Conservation (phyloP, 2,113 vertebrate genomes). For the Eptesicus fuscus region DNA sequence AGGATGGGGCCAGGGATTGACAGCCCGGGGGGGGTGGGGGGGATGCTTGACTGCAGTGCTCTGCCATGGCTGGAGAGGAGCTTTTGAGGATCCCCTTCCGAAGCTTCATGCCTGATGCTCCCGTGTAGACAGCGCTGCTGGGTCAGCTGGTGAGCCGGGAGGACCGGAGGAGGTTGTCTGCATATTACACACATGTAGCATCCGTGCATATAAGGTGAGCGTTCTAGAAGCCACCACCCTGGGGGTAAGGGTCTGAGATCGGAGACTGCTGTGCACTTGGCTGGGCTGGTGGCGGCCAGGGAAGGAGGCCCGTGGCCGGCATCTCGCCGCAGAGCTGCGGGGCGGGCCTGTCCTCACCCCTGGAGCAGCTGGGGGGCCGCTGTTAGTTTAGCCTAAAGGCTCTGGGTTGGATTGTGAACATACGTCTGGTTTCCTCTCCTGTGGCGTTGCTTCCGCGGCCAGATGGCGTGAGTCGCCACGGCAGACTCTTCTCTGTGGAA, state of each 20-base stretch:
- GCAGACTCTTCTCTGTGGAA: neutral
- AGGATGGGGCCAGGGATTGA: neutral
- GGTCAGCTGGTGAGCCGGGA: neutral
- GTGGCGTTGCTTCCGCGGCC: neutral
- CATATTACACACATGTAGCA: fast-evolving
- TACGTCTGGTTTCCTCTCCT: neutral
- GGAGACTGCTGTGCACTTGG: fast-evolving
- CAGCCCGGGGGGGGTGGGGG: neutral
- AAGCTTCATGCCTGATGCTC: neutral
- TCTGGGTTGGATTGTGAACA: neutral
- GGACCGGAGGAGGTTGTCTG: neutral
- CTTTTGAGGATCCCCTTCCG: neutral
- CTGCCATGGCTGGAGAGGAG: neutral
- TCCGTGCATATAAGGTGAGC: neutral
- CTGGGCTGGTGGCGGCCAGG: neutral
- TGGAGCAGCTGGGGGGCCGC: neutral
- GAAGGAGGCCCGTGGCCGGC: neutral
- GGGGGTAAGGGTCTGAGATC: neutral
- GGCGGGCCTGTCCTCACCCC: fast-evolving
- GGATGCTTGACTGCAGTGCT: neutral
- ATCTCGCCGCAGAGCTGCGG: fast-evolving
- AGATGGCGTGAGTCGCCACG: neutral
- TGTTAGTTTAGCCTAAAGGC: neutral
- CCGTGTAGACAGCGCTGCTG: neutral
- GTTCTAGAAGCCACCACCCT: neutral